Base-by-base conservation (phyloP, 2,797 vertebrate species). In the Delichon dasypus region DNA sequence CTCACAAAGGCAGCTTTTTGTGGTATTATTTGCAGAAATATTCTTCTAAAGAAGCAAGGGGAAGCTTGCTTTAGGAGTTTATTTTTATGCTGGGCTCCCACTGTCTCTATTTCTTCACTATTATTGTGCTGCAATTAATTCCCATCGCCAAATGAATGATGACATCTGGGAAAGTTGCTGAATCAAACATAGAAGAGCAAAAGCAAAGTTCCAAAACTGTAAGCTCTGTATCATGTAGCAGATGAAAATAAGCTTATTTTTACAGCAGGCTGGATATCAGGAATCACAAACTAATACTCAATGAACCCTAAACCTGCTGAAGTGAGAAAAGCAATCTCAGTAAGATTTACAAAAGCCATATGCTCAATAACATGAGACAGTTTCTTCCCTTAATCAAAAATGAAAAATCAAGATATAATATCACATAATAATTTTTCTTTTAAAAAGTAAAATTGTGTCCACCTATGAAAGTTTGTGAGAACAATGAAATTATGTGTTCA, bases 51-150 rank as follows among this genome's bases (percentile, higher is more conserved):
- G 29, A 21, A 94, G 44, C 44, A 88, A 61, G 26, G 9, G 32
- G 8, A 78, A 88, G n/a, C 25, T 76, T 89, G 48, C 53, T 83
- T 84, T 68, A 92, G n/a, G 36, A 76, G 27, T 66, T 84, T 65
- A 53, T 62, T 93, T 87, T 85, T 92, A 68, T 65, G 65, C n/a
- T 73, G 44, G n/a, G 64, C 44, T 93, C 67, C 84, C 72, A 88
- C 42, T 82, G 34, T 40, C 74, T 82, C 22, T 68, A 89, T 78
- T 89, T 95, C 74, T 86, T 73, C 66, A 50, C 64, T 82, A n/a
- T 42, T 93, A 79, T 12, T 88, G 70, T 70, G 54, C 18, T 76
- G 72, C 65, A 89, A 55, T 87, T 94, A 75, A 94, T 82, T 67
- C 50, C 51, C 71, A 85, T 32, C 36, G 47, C 32, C 22, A 83